Evolutionary conservation across 2,888 invertebrate genomes (phyloP).

Genomic region (Acleris literana): DNA sequence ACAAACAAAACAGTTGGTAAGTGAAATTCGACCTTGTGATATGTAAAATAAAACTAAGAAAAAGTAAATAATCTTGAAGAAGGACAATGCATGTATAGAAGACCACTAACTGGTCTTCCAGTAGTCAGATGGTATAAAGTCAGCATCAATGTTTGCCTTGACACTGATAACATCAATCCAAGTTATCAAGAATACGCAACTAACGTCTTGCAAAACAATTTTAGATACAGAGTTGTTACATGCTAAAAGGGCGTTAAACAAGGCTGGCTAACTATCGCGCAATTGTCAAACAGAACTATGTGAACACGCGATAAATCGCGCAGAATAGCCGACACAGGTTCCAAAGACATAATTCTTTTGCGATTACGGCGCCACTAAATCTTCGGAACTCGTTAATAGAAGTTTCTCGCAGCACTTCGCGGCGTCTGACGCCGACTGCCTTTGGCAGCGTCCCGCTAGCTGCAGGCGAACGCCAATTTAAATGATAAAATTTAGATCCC

Average conservation of each 20-base stretch:
- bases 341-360: conserved; percentile 69
- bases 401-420: conserved; percentile 73
- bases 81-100: no score
- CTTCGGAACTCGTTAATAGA: conserved; percentile 80
- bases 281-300: conserved; percentile 31
- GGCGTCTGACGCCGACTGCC: conserved; percentile 75
- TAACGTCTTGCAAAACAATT: no score
- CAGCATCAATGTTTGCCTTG: no score
- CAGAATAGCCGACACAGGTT: conserved; percentile 60
- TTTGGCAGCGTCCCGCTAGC: conserved; percentile 65
- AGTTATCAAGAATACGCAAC: no score
- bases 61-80: no score
- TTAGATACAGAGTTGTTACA: no score
- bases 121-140: no score
- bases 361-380: conserved; percentile 76
- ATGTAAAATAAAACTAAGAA: no score
- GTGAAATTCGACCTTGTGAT: no score
- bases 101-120: no score
- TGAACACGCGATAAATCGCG: conserved; percentile 40
- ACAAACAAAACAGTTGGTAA: no score
- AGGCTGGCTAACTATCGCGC: conserved; percentile 5
- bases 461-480: conserved; percentile 70
- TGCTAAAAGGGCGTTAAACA: not conserved
- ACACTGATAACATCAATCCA: no score
- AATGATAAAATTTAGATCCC: conserved; percentile 77